Evolutionary conservation across 2,888 invertebrate species (phyloP).

Genomic region (Candidula unifasciata): DNA sequence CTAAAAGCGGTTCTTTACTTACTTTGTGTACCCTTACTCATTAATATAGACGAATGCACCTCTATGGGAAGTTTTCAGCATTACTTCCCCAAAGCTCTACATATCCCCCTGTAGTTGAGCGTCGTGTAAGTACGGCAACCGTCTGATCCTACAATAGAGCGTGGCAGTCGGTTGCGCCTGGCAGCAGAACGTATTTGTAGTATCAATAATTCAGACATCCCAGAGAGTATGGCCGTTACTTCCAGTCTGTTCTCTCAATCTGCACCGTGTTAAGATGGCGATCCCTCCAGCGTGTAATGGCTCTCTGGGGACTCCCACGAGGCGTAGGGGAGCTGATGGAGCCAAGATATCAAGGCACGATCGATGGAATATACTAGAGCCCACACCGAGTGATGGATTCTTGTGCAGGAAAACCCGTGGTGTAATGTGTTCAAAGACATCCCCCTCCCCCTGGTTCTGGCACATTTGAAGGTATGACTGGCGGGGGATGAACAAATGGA

Average conservation of each 20-base stretch:
- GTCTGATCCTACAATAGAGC: neutral
- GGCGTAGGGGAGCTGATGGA: conserved; percentile 27
- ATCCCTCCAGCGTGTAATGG: conserved; percentile 34
- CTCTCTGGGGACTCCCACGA: conserved; percentile 36
- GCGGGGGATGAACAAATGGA: neutral
- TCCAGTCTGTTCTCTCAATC: conserved; percentile 40
- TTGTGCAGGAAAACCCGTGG: conserved; percentile 2
- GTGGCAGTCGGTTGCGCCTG: neutral
- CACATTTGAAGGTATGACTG: conserved; percentile 1
- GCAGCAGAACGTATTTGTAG: conserved; percentile 27
- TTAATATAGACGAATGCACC: too few species aligned
- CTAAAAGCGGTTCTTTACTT: too few species aligned
- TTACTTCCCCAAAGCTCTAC: too few species aligned
- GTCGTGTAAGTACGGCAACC: neutral
- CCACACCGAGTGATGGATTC: conserved; percentile 24
- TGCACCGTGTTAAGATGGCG: conserved; percentile 44
- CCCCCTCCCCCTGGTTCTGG: neutral
- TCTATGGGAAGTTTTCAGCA: too few species aligned
- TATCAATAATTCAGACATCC: conserved; percentile 46
- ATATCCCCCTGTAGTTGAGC: too few species aligned
- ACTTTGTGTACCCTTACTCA: too few species aligned
- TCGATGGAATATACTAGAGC: conserved; percentile 36
- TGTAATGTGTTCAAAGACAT: neutral
- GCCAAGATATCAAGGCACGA: conserved; percentile 28
- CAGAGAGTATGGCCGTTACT: conserved; percentile 25